These are phyloP conservation scores for Agrilus planipennis DNA, from an alignment of 1,140 invertebrate genomes.

Conservation along the genomic window DNA sequence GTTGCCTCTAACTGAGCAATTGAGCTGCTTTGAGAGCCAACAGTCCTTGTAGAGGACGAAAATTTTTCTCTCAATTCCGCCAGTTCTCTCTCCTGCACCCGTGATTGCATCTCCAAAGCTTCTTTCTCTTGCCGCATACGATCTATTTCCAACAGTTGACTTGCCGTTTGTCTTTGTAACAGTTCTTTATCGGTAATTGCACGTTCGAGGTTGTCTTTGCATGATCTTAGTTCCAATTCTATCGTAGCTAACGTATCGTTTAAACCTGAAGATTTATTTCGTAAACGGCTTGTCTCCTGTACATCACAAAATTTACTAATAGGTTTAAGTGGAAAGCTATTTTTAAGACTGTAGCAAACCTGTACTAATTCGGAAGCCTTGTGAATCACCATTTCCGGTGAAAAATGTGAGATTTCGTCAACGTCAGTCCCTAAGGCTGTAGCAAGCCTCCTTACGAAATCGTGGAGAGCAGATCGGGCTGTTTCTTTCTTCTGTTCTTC, in stretches of 20 bases:
- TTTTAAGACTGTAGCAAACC: constrained; percentile 27
- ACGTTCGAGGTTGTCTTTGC: constrained; percentile 51
- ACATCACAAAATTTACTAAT: background rate
- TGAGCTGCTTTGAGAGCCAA: constrained; percentile 52
- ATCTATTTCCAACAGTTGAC: constrained; percentile 52
- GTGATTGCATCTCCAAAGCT: constrained; percentile 48
- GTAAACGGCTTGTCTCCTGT: constrained; percentile 40
- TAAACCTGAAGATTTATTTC: constrained; percentile 40
- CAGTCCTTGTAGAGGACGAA: constrained; percentile 45
- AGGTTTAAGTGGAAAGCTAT: constrained; percentile 1
- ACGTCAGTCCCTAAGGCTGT: constrained; percentile 54
- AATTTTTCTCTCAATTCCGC: constrained; percentile 54
- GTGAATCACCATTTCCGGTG: constrained; percentile 53
- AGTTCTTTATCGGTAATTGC: constrained; percentile 52
- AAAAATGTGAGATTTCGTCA: constrained; percentile 44
- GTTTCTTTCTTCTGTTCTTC: constrained; percentile 57
- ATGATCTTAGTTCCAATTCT: constrained; percentile 52
- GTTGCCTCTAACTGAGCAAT: constrained; percentile 53
- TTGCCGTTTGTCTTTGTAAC: constrained; percentile 51
- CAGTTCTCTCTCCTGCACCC: constrained; percentile 51
- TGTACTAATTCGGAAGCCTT: constrained; percentile 62
- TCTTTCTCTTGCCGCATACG: constrained; percentile 58
- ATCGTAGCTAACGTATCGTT: constrained; percentile 48
- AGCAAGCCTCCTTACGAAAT: constrained; percentile 54
- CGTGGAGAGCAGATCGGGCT: constrained; percentile 49